Evolutionary conservation across 1,140 invertebrate species (phyloP).

Genomic region (Diachasma alloeum): DNA sequence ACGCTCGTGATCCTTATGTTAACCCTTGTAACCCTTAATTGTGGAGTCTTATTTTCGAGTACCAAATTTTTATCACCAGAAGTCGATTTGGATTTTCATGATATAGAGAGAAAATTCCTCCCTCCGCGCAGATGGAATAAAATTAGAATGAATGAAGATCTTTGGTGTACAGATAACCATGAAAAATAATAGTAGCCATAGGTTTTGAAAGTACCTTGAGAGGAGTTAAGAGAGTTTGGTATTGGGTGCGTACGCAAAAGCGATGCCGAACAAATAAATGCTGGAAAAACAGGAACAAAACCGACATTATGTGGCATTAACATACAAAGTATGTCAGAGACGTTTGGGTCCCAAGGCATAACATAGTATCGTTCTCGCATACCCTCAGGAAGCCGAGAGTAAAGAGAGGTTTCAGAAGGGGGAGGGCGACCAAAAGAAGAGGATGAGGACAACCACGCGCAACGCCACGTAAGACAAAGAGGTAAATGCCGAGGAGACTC

Average conservation of each 20-base stretch:
- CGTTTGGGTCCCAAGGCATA: constrained; percentile 56
- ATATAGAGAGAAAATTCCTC: no score
- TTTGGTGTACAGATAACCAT: constrained; percentile 4
- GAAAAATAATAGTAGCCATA: constrained; percentile 11
- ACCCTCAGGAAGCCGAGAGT: constrained; percentile 29
- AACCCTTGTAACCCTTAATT: no score
- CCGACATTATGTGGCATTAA: constrained; percentile 65
- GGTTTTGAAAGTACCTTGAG: neutral
- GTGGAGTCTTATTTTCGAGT: no score
- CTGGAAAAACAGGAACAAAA: constrained; percentile 62
- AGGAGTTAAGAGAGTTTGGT: neutral
- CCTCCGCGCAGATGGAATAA: neutral
- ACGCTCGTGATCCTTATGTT: no score
- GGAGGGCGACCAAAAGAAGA: constrained; percentile 5
- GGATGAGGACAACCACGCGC: constrained; percentile 16
- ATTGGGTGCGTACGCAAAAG: constrained; percentile 49
- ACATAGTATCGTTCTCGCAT: constrained; percentile 52
- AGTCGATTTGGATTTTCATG: no score
- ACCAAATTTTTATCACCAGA: no score
- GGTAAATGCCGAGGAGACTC: constrained; percentile 27
- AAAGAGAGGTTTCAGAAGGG: neutral
- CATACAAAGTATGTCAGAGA: constrained; percentile 66
- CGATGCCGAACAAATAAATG: constrained; percentile 60
- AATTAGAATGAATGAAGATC: constrained; percentile 5
- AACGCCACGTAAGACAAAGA: constrained; percentile 27